Evolutionary conservation across 1,140 invertebrate species (phyloP).

Genomic region (Drosophila prosaltans): DNA sequence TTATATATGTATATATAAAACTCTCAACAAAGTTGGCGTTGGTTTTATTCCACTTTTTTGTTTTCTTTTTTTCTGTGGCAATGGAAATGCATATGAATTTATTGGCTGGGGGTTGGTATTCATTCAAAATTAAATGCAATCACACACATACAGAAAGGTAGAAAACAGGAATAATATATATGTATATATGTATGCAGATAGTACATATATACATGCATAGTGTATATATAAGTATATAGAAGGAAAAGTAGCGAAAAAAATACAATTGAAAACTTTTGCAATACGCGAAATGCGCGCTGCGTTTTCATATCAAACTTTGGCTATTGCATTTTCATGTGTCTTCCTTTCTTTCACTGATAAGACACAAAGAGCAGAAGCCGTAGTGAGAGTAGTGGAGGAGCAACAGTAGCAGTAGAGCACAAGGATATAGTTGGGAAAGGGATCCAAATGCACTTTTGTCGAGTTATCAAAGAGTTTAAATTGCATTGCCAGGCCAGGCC

Average conservation of each 20-base stretch:
- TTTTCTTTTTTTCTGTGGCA: neutral
- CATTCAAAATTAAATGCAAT: conserved; percentile 75
- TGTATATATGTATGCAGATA: neutral
- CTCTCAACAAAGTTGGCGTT: conserved; percentile 35
- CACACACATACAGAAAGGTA: conserved; percentile 51
- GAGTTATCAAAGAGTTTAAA: conserved; percentile 81
- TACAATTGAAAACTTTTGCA: conserved; percentile 80
- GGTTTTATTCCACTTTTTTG: conserved; percentile 12
- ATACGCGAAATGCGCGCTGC: conserved; percentile 61
- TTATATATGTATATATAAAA: conserved; percentile 15
- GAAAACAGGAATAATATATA: conserved; percentile 4
- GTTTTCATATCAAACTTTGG: conserved; percentile 80
- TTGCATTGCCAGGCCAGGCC: conserved; percentile 62
- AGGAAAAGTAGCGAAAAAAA: conserved; percentile 51
- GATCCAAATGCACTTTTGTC: conserved; percentile 75
- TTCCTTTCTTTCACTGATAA: conserved; percentile 68
- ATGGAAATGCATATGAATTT: conserved; percentile 55
- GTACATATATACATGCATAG: neutral
- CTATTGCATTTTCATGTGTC: conserved; percentile 81
- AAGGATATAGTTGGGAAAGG: conserved; percentile 40
- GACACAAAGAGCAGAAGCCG: conserved; percentile 17
- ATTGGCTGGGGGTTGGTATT: conserved; percentile 60
- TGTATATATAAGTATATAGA: neutral
- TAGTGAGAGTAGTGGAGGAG: neutral
- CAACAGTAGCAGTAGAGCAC: neutral